These are phyloP conservation scores for Lacerta agilis DNA, from an alignment of 2,797 vertebrate species.

Conservation along the genomic window DNA sequence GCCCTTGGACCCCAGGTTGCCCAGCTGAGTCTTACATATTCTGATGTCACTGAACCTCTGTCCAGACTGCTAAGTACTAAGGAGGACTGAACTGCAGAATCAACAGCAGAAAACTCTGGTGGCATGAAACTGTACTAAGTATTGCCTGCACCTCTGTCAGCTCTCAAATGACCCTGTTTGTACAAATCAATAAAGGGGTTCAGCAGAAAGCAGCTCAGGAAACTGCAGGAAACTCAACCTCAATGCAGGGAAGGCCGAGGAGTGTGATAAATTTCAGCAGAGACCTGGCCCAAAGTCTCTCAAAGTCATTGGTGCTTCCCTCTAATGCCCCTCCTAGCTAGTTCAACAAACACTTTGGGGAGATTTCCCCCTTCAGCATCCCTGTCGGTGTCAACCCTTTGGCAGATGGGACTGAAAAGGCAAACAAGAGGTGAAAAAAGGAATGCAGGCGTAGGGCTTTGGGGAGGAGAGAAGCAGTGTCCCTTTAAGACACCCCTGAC, in stretches of 20 bases:
- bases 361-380: not conserved
- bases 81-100: not conserved
- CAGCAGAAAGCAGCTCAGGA: not conserved
- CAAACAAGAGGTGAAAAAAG: slow-evolving; percentile 26
- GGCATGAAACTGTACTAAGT: not conserved
- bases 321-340: not conserved
- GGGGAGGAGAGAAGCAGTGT: not conserved
- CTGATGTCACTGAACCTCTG: not conserved
- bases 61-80: not conserved
- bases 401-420: slow-evolving; percentile 61
- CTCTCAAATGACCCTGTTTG: no score
- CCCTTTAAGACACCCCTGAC: slow-evolving; percentile 30
- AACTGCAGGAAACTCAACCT: not conserved
- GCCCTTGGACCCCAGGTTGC: no score
- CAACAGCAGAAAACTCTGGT: not conserved
- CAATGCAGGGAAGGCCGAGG: not conserved
- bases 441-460: not conserved
- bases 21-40: not conserved
- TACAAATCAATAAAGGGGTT: not conserved
- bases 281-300: not conserved
- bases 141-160: not conserved
- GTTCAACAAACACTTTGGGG: not conserved
- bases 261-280: not conserved
- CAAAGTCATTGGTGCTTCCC: not conserved
- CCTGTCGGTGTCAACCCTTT: not conserved